Evolutionary conservation across 2,888 invertebrate genomes (phyloP), one percentile per base, ranked within the genome.

Genomic region (Pantelozetes paolii): DNA sequence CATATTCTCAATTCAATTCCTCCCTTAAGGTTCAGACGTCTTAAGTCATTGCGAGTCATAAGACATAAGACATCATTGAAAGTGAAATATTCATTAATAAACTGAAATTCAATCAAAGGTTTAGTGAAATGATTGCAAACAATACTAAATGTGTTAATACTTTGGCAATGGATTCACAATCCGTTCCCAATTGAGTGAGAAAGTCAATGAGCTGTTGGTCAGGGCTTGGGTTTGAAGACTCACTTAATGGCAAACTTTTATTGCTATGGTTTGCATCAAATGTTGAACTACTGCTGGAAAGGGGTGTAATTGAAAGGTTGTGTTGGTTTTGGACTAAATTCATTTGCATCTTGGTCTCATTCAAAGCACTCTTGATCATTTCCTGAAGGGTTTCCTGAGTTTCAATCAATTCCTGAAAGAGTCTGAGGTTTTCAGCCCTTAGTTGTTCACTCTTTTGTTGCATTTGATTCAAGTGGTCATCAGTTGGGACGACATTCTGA

Each of bases 1-100:
- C 94, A 95, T 76, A 95, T 84, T 73, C 90, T 87, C 67, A 94
- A 87, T 81, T 93, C 90, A 30, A 90, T 86, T 54, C 94, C 94
- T 72, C 91, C 89, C 81, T 90, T 89, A 75, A 96, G 85, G 71
- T 89, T 88, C 74, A 94, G 84, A 79, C 88, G 87, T 73, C 89
- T 85, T 72, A 97, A 83, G 83, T 97, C 96, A 71, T 92, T 89
- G 78, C 92, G 86, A 23, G 89, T 89, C 79, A 92, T 87, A 79
- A 90, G 87, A 76, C 87, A 87, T 76, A 94, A 82, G 71, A 97
- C 84, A 82, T 95, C 94, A 36, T 88, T 86, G 76, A 92, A 86
- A 0, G 89, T 87, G 28, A 15, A 95, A 77, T 90, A 89, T 81
- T 94, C 91, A 30, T 84, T 82, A 2, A 88, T 82, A 78, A 94